A percentile compares a stretch with the other conserved stretches of the same genome.
Conservation (phyloP, 2,113 vertebrate species). For the Pygoscelis adeliae region DNA sequence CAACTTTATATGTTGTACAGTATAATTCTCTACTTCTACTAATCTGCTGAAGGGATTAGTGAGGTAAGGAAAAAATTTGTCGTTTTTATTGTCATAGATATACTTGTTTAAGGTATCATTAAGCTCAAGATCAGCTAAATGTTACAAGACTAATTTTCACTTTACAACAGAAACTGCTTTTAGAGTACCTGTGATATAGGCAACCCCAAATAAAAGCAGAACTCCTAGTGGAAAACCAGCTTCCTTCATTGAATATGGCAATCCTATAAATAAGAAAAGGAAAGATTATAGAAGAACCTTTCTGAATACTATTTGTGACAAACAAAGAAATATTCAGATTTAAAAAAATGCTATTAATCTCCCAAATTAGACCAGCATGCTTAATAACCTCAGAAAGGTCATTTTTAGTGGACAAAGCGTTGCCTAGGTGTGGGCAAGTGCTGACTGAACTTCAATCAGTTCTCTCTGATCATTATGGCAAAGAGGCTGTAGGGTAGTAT, state of each 20-base stretch:
- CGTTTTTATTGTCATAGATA: conserved; percentile 7
- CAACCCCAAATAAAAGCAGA: conserved; percentile 86
- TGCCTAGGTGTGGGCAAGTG: background rate
- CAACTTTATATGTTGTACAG: conserved; percentile 10
- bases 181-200: conserved; percentile 85
- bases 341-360: background rate
- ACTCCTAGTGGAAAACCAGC: conserved; percentile 92
- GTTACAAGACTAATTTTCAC: background rate
- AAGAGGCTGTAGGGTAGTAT: background rate
- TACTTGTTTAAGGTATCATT: background rate
- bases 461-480: background rate
- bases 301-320: background rate
- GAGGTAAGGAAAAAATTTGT: conserved; percentile 12
- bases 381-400: background rate
- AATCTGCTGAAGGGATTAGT: conserved; percentile 54
- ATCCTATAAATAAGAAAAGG: conserved; percentile 76
- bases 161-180: background rate
- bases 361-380: background rate
- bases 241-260: conserved; percentile 93
- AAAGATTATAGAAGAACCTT: background rate
- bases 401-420: background rate
- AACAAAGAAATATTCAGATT: background rate
- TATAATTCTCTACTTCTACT: conserved; percentile 29
- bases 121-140: background rate
- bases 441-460: background rate